A percentile compares a stretch with the other conserved stretches of the same genome.
Conservation (phyloP, 92 coral and sea anemone species). For the Epizoanthus fatuus region DNA sequence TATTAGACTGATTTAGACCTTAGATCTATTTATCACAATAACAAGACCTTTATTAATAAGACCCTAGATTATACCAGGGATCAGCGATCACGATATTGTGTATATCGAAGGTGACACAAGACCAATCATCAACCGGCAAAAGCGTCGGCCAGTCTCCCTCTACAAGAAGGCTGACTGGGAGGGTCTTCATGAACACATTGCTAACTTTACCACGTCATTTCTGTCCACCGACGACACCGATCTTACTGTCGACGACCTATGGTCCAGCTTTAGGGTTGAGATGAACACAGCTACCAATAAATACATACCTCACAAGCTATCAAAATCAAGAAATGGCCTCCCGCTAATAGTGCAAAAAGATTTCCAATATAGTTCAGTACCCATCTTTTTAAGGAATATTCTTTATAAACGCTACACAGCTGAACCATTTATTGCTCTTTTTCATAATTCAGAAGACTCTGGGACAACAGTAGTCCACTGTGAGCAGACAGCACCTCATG, state of each 20-base stretch:
- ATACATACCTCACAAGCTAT: background rate
- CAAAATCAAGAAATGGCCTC: background rate
- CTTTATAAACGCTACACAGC: too few species aligned
- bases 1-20: too few species aligned
- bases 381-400: too few species aligned
- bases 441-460: background rate
- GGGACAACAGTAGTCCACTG: background rate
- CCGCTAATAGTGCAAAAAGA: background rate
- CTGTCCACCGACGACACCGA: background rate
- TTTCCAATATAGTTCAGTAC: too few species aligned
- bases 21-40: too few species aligned
- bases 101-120: background rate
- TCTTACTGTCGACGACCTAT: background rate
- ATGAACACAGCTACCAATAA: background rate
- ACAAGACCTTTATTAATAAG: too few species aligned
- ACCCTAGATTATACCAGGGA: too few species aligned
- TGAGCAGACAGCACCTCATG: background rate
- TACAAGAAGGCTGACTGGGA: background rate
- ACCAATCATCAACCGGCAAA: background rate
- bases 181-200: background rate
- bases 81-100: too few species aligned
- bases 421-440: background rate
- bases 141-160: background rate
- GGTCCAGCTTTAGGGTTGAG: background rate
- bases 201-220: background rate